phyloP scores from a whole-genome alignment of 2,888 invertebrate genomes.

The Synergus itoensis region DNA sequence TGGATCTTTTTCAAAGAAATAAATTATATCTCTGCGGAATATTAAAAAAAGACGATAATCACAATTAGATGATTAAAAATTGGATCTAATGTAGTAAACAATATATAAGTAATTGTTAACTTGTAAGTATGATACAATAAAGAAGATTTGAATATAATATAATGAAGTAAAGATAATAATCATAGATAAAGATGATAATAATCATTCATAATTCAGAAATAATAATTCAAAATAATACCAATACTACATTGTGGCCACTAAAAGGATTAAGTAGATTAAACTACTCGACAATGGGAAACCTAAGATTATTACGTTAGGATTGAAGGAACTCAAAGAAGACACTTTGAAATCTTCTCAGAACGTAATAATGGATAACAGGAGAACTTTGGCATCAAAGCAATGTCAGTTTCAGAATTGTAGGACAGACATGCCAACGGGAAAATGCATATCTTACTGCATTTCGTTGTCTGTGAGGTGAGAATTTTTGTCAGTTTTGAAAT shows the following conservation, averaged over 20 bases:
- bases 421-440: not conserved
- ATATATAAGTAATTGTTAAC: not conserved
- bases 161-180: not conserved
- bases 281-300: not conserved
- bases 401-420: not conserved
- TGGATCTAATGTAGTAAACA: not conserved
- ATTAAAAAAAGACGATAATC: not conserved
- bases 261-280: not conserved
- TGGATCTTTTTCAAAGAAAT: conserved; percentile 10
- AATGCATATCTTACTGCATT: not conserved
- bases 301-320: not conserved
- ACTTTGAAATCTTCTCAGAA: not conserved
- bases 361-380: not conserved
- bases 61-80: not conserved
- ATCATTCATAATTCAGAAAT: not conserved
- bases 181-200: no score
- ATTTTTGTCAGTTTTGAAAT: not conserved
- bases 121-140: not conserved
- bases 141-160: not conserved
- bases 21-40: not conserved
- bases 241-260: not conserved
- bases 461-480: not conserved
- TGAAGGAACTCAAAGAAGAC: not conserved
- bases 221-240: not conserved
- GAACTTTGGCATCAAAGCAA: not conserved